Evolutionary conservation across 2,113 vertebrate species (phyloP).

Genomic region (Poicephalus meyeri): DNA sequence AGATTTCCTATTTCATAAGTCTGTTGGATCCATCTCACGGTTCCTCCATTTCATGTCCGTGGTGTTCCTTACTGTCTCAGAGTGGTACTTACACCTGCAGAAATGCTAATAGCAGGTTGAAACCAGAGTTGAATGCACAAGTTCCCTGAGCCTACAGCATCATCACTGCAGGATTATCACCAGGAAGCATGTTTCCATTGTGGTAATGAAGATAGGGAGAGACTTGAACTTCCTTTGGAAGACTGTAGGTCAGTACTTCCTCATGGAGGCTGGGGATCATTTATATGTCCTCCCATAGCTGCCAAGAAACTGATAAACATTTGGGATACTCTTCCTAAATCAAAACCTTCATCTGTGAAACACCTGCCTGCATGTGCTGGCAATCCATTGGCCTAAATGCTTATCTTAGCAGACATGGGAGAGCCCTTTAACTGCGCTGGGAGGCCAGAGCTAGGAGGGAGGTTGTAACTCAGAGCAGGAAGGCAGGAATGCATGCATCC

Average conservation of each 20-base stretch:
- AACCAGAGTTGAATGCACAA: background rate
- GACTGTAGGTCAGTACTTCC: background rate
- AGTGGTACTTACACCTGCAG: background rate
- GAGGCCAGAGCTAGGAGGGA: background rate
- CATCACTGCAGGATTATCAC: fast-evolving
- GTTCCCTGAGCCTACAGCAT: background rate
- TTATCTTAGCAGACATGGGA: background rate
- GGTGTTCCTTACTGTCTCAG: background rate
- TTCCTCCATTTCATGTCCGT: background rate
- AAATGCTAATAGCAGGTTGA: background rate
- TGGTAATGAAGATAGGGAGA: background rate
- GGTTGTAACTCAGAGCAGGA: background rate
- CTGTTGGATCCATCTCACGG: background rate
- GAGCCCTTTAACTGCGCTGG: background rate
- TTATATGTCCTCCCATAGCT: background rate
- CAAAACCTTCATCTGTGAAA: background rate
- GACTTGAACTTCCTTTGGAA: background rate
- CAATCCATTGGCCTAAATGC: background rate
- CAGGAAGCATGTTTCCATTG: background rate
- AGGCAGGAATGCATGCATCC: background rate
- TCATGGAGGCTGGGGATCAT: background rate
- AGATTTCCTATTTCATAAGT: background rate
- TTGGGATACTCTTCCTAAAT: background rate
- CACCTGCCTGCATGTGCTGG: background rate
- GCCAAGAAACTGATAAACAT: background rate